Percentiles rank a stretch among this genome's conserved stretches.
phyloP scores from a whole-genome alignment of 2,113 vertebrate species.

The Propithecus coquereli region DNA sequence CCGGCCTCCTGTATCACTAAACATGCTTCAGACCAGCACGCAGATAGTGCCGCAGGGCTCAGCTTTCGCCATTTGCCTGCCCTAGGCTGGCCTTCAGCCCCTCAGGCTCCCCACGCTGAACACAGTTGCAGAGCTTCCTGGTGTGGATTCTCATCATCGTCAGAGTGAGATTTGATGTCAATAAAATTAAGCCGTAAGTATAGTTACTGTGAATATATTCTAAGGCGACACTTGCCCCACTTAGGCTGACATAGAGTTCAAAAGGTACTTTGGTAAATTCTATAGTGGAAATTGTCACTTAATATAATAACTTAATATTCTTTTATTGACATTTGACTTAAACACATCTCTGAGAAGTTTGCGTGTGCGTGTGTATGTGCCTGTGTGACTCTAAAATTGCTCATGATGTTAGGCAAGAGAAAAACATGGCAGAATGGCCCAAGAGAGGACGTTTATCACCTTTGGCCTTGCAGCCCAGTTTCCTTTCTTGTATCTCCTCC shows the following conservation, averaged over 20 bases:
- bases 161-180: neutral
- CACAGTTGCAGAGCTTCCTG: neutral
- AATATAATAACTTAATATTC: neutral
- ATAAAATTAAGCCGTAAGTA: neutral
- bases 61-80: neutral
- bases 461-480: neutral
- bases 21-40: neutral
- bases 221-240: neutral
- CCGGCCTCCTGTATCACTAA: conserved; percentile 21
- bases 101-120: neutral
- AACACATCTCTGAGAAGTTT: neutral
- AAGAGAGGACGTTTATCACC: neutral
- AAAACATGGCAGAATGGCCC: neutral
- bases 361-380: neutral
- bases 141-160: neutral
- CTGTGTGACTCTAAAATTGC: neutral
- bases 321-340: neutral
- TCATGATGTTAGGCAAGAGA: neutral
- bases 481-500: neutral
- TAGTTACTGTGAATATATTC: neutral
- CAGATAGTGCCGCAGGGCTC: neutral
- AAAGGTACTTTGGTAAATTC: neutral
- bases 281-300: neutral
- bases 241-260: neutral
- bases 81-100: neutral